Evolutionary conservation across 2,797 vertebrate genomes (phyloP).

Genomic region (Acanthis flammea): DNA sequence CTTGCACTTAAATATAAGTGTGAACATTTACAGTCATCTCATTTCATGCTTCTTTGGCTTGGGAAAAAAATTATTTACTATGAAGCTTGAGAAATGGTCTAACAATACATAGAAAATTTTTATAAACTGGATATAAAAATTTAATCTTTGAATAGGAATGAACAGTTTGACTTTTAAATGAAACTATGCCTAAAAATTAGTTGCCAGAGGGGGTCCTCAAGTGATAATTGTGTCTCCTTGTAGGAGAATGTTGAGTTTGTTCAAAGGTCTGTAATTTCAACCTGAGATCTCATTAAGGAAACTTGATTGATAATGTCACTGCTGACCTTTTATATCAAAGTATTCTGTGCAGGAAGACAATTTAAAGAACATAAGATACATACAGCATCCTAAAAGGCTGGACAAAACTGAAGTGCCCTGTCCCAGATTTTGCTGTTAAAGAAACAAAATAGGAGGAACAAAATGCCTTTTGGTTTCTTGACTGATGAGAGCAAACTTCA

Average conservation of each 20-base stretch:
- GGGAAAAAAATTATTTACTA: neutral
- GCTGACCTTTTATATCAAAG: neutral
- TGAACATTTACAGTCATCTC: neutral
- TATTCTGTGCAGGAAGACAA: neutral
- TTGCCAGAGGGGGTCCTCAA: neutral
- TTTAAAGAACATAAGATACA: neutral
- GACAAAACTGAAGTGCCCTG: neutral
- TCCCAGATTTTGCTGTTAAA: neutral
- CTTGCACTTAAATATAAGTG: neutral
- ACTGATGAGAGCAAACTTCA: neutral
- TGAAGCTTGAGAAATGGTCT: neutral
- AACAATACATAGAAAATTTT: neutral
- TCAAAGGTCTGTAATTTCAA: neutral
- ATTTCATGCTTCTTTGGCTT: neutral
- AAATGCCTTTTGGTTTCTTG: neutral
- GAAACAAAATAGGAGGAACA: neutral
- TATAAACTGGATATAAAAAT: neutral
- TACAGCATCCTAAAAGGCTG: neutral
- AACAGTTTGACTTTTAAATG: neutral
- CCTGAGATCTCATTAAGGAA: neutral
- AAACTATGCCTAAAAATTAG: neutral
- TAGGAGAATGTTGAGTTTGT: neutral
- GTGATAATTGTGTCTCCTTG: neutral
- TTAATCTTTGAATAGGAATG: neutral
- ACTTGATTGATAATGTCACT: neutral